A percentile compares a stretch with the other conserved stretches of the same genome.
Evolutionary conservation across 2,888 invertebrate genomes (phyloP).

Genomic region (Drosophila flavopinicola): DNA sequence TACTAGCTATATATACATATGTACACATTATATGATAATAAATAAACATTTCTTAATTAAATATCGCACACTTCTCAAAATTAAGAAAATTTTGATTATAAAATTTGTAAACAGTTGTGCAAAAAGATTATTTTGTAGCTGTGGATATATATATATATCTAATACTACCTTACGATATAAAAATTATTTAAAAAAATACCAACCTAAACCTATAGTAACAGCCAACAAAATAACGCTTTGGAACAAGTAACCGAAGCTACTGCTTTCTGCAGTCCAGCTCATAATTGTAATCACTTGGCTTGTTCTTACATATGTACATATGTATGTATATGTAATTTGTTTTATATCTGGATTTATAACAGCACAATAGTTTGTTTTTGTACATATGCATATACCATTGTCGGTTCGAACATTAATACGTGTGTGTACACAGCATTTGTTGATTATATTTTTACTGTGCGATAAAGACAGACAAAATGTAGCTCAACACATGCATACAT

Average conservation of each 20-base stretch:
- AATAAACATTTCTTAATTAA: no score
- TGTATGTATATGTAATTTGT: constrained; percentile 1
- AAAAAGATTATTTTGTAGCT: no score
- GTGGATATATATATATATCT: no score
- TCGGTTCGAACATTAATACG: constrained; percentile 1
- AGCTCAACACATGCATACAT: constrained; percentile 1
- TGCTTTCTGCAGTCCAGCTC: constrained; percentile 8
- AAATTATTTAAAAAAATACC: constrained; percentile 43
- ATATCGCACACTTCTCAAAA: no score
- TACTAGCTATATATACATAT: not conserved
- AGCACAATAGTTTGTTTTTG: not conserved
- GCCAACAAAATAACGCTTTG: constrained; percentile 32
- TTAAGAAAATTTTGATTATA: no score
- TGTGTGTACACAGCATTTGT: not conserved
- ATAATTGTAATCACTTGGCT: constrained; percentile 26
- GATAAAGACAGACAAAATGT: not conserved
- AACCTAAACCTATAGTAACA: constrained; percentile 43
- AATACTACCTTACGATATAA: constrained; percentile 2
- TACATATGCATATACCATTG: not conserved
- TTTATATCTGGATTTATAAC: not conserved
- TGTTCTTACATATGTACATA: constrained; percentile 9
- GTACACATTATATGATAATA: not conserved
- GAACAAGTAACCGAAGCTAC: constrained; percentile 28
- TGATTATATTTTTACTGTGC: not conserved
- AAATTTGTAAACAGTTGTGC: no score